phyloP scores from a whole-genome alignment of 2,888 invertebrate species.

The Orthosia cruda region DNA sequence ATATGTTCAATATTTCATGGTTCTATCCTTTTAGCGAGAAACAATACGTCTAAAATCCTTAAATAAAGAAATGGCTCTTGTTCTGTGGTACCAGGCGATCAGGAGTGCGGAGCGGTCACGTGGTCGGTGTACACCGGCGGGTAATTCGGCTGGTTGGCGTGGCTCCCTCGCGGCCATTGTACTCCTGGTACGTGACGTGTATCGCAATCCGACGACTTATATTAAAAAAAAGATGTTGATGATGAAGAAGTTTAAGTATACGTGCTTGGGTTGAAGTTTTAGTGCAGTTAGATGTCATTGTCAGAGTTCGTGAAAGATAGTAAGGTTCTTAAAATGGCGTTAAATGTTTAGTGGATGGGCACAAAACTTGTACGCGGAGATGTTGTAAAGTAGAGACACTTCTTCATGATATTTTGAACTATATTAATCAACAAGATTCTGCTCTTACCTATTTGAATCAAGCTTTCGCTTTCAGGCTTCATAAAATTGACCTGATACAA shows the following conservation, averaged over 20 bases:
- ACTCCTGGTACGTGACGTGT: constrained; percentile 78
- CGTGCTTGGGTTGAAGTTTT: constrained; percentile 42
- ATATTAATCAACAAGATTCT: not conserved
- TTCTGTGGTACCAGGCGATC: constrained; percentile 70
- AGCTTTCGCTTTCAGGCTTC: not conserved
- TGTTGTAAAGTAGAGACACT: not conserved
- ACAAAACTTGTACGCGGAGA: not conserved
- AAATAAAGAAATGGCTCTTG: constrained; percentile 70
- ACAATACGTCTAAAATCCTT: constrained; percentile 65
- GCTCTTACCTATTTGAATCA: not conserved
- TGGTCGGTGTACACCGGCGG: constrained; percentile 69
- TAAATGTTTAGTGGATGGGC: not conserved
- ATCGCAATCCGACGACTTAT: constrained; percentile 74
- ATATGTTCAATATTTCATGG: constrained; percentile 55
- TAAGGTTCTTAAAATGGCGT: not conserved
- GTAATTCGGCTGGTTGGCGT: constrained; percentile 71
- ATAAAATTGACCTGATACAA: not conserved
- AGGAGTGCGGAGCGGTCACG: constrained; percentile 73
- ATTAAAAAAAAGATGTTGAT: constrained; percentile 73
- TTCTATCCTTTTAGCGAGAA: constrained; percentile 61
- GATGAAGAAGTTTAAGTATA: constrained; percentile 64
- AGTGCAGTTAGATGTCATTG: constrained; percentile 6
- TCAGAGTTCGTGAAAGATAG: not conserved
- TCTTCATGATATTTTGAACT: not conserved
- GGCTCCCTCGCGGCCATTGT: constrained; percentile 72